phyloP scores from a whole-genome alignment of 2,797 vertebrate genomes.

The Odontamblyopus lacepedii region DNA sequence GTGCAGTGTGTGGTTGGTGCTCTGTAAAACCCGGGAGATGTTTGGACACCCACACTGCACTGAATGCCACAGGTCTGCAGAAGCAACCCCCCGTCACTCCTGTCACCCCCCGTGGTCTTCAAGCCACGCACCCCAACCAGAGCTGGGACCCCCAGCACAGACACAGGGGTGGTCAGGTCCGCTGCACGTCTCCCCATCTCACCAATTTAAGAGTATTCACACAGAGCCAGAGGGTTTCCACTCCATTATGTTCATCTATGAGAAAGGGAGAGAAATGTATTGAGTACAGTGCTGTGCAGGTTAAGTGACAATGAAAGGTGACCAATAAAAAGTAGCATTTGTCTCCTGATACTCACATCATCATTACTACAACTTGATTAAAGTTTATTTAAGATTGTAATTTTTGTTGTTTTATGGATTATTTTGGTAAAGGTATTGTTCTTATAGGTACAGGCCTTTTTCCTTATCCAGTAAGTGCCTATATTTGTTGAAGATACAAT shows the following conservation, averaged over 20 bases:
- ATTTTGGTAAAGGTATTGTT: no score
- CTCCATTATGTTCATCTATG: constrained; percentile 59
- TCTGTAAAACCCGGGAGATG: constrained; percentile 71
- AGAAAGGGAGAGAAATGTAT: constrained; percentile 59
- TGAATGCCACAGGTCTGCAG: constrained; percentile 70
- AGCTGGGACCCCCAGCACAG: constrained; percentile 77
- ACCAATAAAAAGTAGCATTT: background rate
- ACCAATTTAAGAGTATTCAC: constrained; percentile 28
- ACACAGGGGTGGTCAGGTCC: constrained; percentile 76
- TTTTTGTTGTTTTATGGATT: no score
- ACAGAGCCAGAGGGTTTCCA: constrained; percentile 41
- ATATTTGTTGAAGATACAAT: background rate
- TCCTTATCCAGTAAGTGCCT: background rate
- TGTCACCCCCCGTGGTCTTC: constrained; percentile 68
- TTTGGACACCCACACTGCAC: constrained; percentile 77
- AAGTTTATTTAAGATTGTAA: no score
- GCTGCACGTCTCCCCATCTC: constrained; percentile 79
- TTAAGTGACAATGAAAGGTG: background rate
- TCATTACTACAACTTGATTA: no score
- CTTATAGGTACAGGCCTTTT: no score
- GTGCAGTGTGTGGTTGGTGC: constrained; percentile 40
- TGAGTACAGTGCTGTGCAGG: constrained; percentile 10
- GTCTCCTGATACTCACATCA: no score
- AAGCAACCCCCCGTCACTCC: constrained; percentile 42
- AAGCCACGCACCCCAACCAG: constrained; percentile 73